Percentiles rank a stretch among this genome's conserved stretches.
Conservation (phyloP, 2,797 vertebrate genomes). For the Danio jaintianensis region DNA sequence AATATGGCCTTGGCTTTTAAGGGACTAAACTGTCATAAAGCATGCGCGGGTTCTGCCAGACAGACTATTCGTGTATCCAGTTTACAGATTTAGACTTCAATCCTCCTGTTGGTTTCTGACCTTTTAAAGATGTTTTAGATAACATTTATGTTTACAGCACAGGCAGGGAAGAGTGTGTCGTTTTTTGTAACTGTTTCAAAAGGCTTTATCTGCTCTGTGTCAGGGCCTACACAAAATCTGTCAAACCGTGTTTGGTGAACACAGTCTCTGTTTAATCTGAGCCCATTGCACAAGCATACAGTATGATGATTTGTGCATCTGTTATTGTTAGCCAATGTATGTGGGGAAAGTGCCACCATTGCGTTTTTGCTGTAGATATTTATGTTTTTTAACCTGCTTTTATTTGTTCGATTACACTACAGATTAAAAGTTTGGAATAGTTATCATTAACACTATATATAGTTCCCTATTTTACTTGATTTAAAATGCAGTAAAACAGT, state of each 20-base stretch:
- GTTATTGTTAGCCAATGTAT: slow-evolving; percentile 34
- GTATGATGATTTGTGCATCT: slow-evolving; percentile 32
- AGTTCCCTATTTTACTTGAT: too few species aligned
- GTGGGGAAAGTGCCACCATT: slow-evolving; percentile 28
- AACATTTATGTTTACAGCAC: slow-evolving; percentile 55
- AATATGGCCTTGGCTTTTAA: slow-evolving; percentile 24
- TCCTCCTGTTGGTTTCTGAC: slow-evolving; percentile 10
- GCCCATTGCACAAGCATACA: slow-evolving; percentile 46
- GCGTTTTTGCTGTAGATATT: slow-evolving; percentile 20
- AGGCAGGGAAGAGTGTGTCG: slow-evolving; percentile 17
- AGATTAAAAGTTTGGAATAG: background rate
- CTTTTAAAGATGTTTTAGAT: slow-evolving; percentile 34
- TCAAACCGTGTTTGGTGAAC: slow-evolving; percentile 39
- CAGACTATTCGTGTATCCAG: background rate
- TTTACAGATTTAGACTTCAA: slow-evolving; percentile 38
- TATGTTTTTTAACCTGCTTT: background rate
- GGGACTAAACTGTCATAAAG: slow-evolving; percentile 34
- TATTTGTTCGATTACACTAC: background rate
- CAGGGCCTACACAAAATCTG: slow-evolving; percentile 46
- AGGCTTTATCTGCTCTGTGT: slow-evolving; percentile 45
- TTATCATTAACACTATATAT: background rate
- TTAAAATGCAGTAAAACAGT: too few species aligned
- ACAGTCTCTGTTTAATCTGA: slow-evolving; percentile 30
- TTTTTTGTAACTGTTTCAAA: slow-evolving; percentile 39
- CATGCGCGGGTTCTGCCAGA: slow-evolving; percentile 40